These are phyloP conservation scores for Drosophila macrospina DNA, from an alignment of 2,888 invertebrate genomes.

Conservation along the genomic window DNA sequence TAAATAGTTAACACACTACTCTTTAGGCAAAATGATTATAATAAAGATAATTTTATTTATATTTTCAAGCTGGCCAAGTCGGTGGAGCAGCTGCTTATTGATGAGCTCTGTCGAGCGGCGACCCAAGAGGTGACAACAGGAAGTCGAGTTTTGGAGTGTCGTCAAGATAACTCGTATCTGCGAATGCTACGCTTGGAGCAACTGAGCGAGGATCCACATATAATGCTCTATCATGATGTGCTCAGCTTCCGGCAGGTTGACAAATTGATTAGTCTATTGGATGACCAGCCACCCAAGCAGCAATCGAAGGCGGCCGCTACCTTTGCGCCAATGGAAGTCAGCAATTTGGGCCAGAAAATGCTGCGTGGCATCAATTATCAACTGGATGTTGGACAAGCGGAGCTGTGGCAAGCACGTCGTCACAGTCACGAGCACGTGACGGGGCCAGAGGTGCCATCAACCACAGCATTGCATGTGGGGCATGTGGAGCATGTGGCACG, in stretches of 20 bases:
- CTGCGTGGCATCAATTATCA: conserved; percentile 41
- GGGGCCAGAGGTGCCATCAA: conserved; percentile 23
- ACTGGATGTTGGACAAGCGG: conserved; percentile 26
- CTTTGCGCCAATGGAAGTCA: conserved; percentile 48
- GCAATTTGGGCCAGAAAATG: conserved; percentile 54
- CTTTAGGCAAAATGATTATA: conserved; percentile 1
- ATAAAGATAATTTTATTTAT: conserved; percentile 6
- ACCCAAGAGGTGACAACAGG: conserved; percentile 34
- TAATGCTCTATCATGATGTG: conserved; percentile 72
- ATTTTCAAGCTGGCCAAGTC: conserved; percentile 50
- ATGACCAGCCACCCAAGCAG: conserved; percentile 26
- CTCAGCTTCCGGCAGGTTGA: conserved; percentile 59
- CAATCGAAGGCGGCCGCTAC: neutral
- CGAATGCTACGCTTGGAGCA: conserved; percentile 69
- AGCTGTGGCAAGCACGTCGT: conserved; percentile 69
- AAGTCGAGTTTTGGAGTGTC: conserved; percentile 51
- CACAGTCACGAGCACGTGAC: conserved; percentile 65
- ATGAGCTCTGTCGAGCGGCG: conserved; percentile 75
- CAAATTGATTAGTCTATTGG: conserved; percentile 61
- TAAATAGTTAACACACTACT: conserved; percentile 1
- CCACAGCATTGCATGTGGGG: conserved; percentile 4
- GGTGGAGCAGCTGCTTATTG: conserved; percentile 64
- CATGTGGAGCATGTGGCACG: conserved; percentile 55
- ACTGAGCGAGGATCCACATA: conserved; percentile 72
- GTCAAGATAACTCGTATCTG: conserved; percentile 43